Conservation (phyloP, 2,113 vertebrate species). For the Gobiocypris rarus region DNA sequence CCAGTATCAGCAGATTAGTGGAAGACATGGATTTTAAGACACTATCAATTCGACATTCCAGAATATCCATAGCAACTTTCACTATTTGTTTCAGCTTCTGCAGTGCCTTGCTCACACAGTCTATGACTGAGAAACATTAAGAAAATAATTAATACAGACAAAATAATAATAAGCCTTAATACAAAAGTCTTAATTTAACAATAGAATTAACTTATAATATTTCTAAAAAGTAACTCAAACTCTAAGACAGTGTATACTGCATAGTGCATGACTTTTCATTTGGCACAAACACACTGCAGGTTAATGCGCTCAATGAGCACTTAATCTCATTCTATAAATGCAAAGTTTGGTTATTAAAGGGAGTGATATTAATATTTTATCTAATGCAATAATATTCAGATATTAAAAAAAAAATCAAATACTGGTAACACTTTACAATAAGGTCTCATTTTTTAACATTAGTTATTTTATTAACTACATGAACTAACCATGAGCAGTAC, state of each 20-base stretch:
- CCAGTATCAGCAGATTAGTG: conserved; percentile 74
- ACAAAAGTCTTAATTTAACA: too few species aligned
- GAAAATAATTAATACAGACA: conserved; percentile 1
- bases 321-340: not conserved
- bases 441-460: too few species aligned
- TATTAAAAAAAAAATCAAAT: not conserved
- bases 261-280: not conserved
- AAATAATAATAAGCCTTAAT: not conserved
- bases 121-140: conserved; percentile 70
- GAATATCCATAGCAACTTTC: conserved; percentile 69
- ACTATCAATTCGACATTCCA: conserved; percentile 81
- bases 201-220: not conserved
- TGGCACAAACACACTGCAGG: not conserved
- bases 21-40: conserved; percentile 70
- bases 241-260: not conserved
- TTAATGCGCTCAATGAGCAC: not conserved
- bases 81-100: conserved; percentile 70
- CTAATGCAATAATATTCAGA: not conserved
- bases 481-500: too few species aligned
- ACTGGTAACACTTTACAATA: too few species aligned
- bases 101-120: conserved; percentile 69
- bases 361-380: not conserved
- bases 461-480: too few species aligned
- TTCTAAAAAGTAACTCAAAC: not conserved
- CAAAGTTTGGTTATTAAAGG: not conserved